phyloP scores from a whole-genome alignment of 2,888 invertebrate species.

The Resseliella maxima region DNA sequence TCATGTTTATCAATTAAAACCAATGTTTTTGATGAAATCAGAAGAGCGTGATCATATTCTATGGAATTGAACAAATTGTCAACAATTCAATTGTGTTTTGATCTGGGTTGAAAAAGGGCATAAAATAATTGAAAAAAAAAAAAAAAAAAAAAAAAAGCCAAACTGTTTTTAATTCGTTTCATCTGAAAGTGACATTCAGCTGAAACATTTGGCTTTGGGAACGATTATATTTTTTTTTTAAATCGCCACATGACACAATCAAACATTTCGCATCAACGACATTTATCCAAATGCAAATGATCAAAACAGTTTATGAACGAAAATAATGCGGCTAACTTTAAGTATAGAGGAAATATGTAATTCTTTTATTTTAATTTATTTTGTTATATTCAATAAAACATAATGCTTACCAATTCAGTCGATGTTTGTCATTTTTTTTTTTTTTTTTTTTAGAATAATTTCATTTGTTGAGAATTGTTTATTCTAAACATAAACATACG shows the following conservation, averaged over 20 bases:
- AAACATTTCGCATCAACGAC: not conserved
- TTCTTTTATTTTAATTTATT: slow-evolving; percentile 5
- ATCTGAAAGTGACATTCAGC: not conserved
- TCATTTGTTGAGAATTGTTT: not conserved
- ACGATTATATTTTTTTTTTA: not conserved
- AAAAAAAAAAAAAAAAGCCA: too few relatives aligned
- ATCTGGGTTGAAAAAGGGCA: not conserved
- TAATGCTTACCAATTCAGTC: too few relatives aligned
- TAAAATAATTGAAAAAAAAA: not conserved
- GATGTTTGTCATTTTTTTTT: too few relatives aligned
- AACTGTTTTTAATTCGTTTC: not conserved
- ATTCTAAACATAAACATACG: too few relatives aligned
- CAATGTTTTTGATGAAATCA: not conserved
- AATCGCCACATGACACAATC: not conserved
- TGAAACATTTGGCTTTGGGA: not conserved
- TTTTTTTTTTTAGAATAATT: too few relatives aligned
- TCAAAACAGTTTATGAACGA: not conserved
- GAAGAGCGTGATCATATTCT: not conserved
- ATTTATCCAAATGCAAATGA: slow-evolving; percentile 25
- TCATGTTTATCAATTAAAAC: not conserved
- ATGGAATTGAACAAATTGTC: not conserved
- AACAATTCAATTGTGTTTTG: slow-evolving; percentile 31
- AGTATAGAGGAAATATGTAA: not conserved
- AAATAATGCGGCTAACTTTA: not conserved
- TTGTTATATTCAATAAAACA: slow-evolving; percentile 21